A percentile compares a stretch with the other conserved stretches of the same genome.
Evolutionary conservation across 2,113 vertebrate species (phyloP).

Genomic region (Hippocampus comes): DNA sequence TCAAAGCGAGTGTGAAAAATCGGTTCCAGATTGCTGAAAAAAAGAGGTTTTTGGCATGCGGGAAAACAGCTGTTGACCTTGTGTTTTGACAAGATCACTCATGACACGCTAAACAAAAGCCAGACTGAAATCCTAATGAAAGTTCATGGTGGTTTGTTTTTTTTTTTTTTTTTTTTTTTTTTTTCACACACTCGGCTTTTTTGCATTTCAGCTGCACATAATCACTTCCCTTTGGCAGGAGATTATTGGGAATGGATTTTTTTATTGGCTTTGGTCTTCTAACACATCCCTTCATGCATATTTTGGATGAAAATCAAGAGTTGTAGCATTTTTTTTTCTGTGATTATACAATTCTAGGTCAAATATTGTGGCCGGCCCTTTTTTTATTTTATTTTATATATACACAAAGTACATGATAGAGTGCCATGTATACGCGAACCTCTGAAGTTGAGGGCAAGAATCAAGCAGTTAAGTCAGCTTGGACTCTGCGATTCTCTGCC

Average conservation of each 20-base stretch:
- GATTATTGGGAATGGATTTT: constrained; percentile 23
- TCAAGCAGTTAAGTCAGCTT: neutral
- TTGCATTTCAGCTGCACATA: constrained; percentile 40
- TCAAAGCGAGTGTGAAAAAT: constrained; percentile 45
- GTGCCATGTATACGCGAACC: neutral
- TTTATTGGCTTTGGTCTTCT: constrained; percentile 21
- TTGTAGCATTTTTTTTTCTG: neutral
- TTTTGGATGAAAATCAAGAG: constrained; percentile 22
- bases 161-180: constrained; percentile 4
- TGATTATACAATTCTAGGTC: constrained; percentile 13
- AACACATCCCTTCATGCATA: constrained; percentile 15
- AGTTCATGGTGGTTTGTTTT: neutral
- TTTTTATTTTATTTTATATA: neutral
- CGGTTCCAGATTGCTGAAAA: constrained; percentile 32
- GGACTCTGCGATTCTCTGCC: neutral
- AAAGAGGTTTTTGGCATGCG: constrained; percentile 28
- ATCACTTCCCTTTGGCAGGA: constrained; percentile 34
- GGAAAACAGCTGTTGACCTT: constrained; percentile 53
- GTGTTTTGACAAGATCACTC: constrained; percentile 36
- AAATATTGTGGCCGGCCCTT: neutral
- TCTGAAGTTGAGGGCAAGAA: neutral
- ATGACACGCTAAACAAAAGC: constrained; percentile 42
- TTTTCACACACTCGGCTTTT: constrained; percentile 29
- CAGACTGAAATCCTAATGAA: constrained; percentile 21
- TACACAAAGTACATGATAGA: neutral